Percentiles rank a stretch among this genome's conserved stretches.
These are phyloP conservation scores for Girardinichthys multiradiatus DNA, from an alignment of 2,113 vertebrate genomes.

Conservation along the genomic window DNA sequence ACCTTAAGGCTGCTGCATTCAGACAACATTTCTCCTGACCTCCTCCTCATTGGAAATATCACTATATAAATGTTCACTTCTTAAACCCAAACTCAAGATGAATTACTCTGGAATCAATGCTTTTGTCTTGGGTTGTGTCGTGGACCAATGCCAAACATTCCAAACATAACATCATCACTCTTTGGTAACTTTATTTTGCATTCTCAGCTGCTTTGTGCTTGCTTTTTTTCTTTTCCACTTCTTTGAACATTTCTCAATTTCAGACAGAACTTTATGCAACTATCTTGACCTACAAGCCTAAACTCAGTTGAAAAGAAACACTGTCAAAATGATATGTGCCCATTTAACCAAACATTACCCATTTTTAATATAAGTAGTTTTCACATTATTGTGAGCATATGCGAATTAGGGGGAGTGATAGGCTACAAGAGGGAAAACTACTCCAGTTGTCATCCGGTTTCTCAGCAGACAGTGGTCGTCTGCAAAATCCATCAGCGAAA, in stretches of 20 bases:
- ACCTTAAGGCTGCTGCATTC: background rate
- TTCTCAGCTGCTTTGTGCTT: background rate
- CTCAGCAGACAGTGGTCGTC: conserved; percentile 49
- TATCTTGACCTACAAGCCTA: background rate
- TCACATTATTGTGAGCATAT: conserved; percentile 24
- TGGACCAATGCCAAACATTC: background rate
- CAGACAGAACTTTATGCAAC: background rate
- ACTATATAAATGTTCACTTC: background rate
- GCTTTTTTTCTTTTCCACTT: too few species aligned
- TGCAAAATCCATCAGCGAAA: conserved; percentile 73
- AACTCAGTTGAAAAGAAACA: background rate
- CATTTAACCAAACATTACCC: background rate
- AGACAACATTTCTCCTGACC: background rate
- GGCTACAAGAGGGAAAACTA: conserved; percentile 31
- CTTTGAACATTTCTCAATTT: background rate
- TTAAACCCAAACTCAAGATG: background rate
- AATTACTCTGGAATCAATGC: background rate
- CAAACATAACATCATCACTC: background rate
- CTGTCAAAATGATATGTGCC: too few species aligned
- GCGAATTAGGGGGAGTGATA: background rate
- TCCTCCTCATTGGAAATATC: background rate
- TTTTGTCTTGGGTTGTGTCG: background rate
- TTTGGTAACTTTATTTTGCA: background rate
- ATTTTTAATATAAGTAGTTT: background rate
- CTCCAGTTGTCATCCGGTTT: conserved; percentile 49